phyloP scores from a whole-genome alignment of 2,113 vertebrate species.

The Pipra filicauda region DNA sequence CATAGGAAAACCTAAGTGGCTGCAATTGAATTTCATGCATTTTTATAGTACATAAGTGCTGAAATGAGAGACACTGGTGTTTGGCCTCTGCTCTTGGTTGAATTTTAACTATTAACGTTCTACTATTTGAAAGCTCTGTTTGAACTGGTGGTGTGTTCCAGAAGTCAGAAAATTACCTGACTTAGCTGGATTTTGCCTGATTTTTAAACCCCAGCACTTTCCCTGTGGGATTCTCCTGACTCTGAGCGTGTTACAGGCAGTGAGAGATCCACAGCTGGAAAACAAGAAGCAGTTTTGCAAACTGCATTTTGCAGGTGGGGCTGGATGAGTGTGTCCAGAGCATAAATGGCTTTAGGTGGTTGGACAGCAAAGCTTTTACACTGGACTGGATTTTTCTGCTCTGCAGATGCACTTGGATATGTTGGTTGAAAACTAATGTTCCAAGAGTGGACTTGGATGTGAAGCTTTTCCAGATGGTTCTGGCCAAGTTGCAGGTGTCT shows the following conservation, averaged over 20 bases:
- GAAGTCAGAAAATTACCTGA: background rate
- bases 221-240: background rate
- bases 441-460: background rate
- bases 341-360: background rate
- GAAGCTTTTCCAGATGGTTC: background rate
- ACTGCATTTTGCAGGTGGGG: background rate
- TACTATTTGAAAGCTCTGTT: background rate
- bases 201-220: background rate
- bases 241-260: accelerated
- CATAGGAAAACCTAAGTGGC: background rate
- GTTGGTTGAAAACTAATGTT: background rate
- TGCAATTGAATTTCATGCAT: background rate
- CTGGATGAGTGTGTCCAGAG: background rate
- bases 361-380: background rate
- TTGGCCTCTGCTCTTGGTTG: background rate
- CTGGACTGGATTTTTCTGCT: background rate
- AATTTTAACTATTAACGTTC: background rate
- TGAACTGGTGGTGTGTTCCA: background rate
- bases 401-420: background rate
- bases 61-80: background rate
- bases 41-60: background rate
- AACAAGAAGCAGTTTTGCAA: background rate
- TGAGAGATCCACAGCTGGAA: background rate
- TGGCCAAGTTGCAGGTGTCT: background rate
- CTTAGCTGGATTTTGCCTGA: background rate